phyloP scores from a whole-genome alignment of 2,888 invertebrate species.

The Drosophila pegasa region DNA sequence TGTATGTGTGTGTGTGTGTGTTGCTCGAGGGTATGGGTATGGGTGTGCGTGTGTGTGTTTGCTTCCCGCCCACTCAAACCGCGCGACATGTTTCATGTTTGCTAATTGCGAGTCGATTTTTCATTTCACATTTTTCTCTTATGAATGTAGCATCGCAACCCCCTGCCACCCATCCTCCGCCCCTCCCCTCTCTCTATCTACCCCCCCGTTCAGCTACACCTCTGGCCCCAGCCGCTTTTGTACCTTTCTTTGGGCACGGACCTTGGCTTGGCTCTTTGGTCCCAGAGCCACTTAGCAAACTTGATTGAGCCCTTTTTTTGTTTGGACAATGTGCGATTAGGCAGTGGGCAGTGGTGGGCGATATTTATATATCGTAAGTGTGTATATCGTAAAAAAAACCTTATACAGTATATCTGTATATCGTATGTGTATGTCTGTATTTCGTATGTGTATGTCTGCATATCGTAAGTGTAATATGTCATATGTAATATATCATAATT shows the following conservation, averaged over 20 bases:
- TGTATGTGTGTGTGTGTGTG: conserved; percentile 15
- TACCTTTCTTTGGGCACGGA: conserved; percentile 4
- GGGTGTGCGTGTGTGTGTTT: conserved; percentile 20
- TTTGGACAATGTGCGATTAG: conserved; percentile 4
- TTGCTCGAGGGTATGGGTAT: conserved; percentile 34
- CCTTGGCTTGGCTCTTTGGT: conserved; percentile 21
- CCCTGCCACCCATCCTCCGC: background rate
- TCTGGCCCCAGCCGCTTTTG: background rate
- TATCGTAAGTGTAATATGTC: too few relatives aligned
- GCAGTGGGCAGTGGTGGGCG: conserved; percentile 1
- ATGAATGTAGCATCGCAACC: conserved; percentile 37
- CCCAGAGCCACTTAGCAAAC: conserved; percentile 57
- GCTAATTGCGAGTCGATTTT: conserved; percentile 81
- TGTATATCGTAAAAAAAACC: background rate
- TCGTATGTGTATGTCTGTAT: background rate
- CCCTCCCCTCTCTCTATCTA: background rate
- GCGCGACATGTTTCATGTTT: conserved; percentile 73
- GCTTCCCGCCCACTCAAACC: conserved; percentile 34
- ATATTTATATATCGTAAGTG: background rate
- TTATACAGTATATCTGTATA: too few relatives aligned
- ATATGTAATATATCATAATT: background rate
- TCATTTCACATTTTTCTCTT: conserved; percentile 73
- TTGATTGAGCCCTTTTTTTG: conserved; percentile 65
- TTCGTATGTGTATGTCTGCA: background rate
- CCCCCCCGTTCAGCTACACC: background rate